Percentiles rank a stretch among this genome's conserved stretches.
Conservation (phyloP, 2,113 vertebrate genomes). For the Agelaius tricolor region DNA sequence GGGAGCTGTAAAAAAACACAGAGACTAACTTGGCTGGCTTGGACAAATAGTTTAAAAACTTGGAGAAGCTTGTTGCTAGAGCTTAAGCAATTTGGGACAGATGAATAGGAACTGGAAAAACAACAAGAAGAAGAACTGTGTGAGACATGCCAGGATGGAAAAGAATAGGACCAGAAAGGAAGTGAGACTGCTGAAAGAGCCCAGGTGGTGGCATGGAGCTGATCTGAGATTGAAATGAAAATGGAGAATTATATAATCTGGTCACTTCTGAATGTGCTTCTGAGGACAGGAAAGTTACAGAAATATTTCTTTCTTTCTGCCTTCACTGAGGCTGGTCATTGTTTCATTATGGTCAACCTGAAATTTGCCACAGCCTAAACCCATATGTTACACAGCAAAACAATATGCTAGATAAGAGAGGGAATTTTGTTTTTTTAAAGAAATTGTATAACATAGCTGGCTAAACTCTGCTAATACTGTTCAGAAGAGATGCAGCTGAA, state of each 20-base stretch:
- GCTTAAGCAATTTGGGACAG: not conserved
- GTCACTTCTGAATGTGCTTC: not conserved
- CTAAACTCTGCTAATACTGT: not conserved
- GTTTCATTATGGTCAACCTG: not conserved
- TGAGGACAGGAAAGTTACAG: not conserved
- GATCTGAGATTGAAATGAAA: not conserved
- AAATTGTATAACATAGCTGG: not conserved
- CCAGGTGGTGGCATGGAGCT: not conserved
- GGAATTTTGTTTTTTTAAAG: not conserved
- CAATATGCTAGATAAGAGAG: not conserved
- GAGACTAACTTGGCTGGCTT: not conserved
- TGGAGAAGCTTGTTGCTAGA: not conserved
- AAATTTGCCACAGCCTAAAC: not conserved
- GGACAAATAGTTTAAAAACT: not conserved
- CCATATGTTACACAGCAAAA: not conserved
- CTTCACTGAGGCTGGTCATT: not conserved
- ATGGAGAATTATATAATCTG: not conserved
- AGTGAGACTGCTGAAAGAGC: not conserved
- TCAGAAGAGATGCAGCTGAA: not conserved
- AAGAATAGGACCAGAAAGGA: not conserved
- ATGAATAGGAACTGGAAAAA: not conserved
- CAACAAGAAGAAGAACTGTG: not conserved
- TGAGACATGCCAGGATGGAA: not conserved
- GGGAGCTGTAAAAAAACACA: not conserved
- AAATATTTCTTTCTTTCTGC: not conserved